Base-by-base conservation (phyloP, 2,797 vertebrate species). In the Myotis findleyi region DNA sequence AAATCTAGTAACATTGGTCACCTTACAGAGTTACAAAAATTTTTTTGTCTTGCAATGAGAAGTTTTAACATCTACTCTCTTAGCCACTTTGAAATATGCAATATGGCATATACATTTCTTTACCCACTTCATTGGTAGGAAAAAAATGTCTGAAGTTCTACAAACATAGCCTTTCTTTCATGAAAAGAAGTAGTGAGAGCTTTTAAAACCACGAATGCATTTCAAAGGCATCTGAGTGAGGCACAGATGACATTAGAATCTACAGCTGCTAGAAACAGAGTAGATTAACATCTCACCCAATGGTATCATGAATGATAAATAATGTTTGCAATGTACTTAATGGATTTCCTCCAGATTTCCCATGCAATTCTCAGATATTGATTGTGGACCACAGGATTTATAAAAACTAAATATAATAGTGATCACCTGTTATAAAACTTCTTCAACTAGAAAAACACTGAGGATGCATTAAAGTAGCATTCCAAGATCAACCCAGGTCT, bases 241-340 rank as follows among this genome's bases (percentile, higher is more conserved):
- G 18, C 30, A 57, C 8, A 92, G 47, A 59, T 92, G 85, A 92
- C 64, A 41, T 79, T 57, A 89, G 64, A 86, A 51, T 36, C 69
- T 80, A 3, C 30, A 84, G 57, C 62, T 89, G 8, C 69, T 82
- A 57, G 38, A 87, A 92, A 93, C n/a, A 55, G 10, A 72, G n/a
- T 72, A 23, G n/a, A 71, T 91, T 92, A 89, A 80, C 59, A 80
- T 36, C 44, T 83, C 53, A 66, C 47, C 5, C 33, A 36, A 5
- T 44, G 21, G 18, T 55, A 44, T 18, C 80, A 72, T 69, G 87
- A 87, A 80, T 87, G 80, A 71, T 87, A 89, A 81, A 93, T 71
- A 49, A 90, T 92, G 44, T 64, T 90, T 96, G 49, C 21, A 79
- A 51, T 75, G 21, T 90, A 75, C 64, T 66, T 87, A 86, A 95